Conservation (phyloP, 2,113 vertebrate genomes). For the Ptychochromis oligacanthus region DNA sequence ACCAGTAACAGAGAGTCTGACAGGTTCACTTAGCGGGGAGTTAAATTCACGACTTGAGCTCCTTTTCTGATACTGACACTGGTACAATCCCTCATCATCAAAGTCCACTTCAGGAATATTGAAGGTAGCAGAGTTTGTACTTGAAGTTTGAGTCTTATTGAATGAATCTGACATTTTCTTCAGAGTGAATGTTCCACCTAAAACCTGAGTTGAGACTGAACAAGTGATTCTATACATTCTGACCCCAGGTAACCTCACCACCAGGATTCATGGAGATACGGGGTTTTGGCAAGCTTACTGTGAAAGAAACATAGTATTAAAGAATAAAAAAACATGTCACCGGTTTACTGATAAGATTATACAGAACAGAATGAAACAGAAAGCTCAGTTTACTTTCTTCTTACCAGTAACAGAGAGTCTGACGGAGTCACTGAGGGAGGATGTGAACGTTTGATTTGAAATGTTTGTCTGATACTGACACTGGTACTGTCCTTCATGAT, state of each 20-base stretch:
- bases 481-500: neutral
- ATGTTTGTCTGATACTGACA: neutral
- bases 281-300: neutral
- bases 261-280: neutral
- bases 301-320: neutral
- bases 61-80: neutral
- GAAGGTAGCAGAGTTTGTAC: neutral
- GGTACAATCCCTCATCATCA: neutral
- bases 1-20: neutral
- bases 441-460: neutral
- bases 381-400: neutral
- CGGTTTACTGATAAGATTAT: neutral
- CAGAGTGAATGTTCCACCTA: slow-evolving; percentile 4
- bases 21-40: neutral
- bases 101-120: neutral
- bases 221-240: slow-evolving; percentile 7
- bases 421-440: neutral
- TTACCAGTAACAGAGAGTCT: neutral
- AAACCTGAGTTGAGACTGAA: neutral
- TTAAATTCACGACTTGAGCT: neutral
- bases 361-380: neutral
- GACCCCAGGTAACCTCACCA: neutral
- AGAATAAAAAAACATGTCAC: neutral
- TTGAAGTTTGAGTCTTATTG: neutral
- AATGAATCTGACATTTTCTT: neutral